phyloP scores from a whole-genome alignment of 2,888 invertebrate species.

The Eudasyphora cyanicolor region DNA sequence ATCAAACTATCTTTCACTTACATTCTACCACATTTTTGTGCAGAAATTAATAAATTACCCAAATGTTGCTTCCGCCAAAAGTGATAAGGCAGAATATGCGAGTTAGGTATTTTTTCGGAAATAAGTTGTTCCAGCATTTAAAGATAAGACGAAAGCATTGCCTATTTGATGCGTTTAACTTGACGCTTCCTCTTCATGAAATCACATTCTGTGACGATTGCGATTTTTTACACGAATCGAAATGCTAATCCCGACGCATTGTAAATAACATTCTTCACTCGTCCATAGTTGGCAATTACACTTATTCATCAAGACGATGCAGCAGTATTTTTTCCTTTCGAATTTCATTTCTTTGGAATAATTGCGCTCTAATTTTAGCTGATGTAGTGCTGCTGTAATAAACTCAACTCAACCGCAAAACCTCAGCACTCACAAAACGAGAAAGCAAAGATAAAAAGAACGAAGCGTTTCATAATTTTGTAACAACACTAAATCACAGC shows the following conservation, averaged over 20 bases:
- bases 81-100: too few relatives aligned
- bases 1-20: too few relatives aligned
- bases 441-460: conserved; percentile 16
- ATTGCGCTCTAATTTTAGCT: conserved; percentile 26
- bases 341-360: conserved; percentile 14
- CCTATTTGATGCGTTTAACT: too few relatives aligned
- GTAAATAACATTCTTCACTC: not conserved
- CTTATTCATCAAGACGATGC: conserved; percentile 15
- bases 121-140: too few relatives aligned
- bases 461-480: conserved; percentile 35
- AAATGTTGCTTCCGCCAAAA: too few relatives aligned
- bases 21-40: too few relatives aligned
- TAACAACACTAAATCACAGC: conserved; percentile 47
- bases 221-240: not conserved
- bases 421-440: conserved; percentile 17
- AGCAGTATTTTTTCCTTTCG: conserved; percentile 2
- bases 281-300: conserved; percentile 20
- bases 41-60: too few relatives aligned
- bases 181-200: too few relatives aligned
- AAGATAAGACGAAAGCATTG: too few relatives aligned
- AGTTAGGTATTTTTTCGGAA: too few relatives aligned
- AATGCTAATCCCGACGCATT: not conserved
- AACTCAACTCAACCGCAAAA: conserved; percentile 23
- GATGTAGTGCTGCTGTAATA: conserved; percentile 29
- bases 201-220: not conserved